A percentile compares a stretch with the other conserved stretches of the same genome.
phyloP scores from a whole-genome alignment of 2,888 invertebrate species.

The Hirtodrosophila confusa region DNA sequence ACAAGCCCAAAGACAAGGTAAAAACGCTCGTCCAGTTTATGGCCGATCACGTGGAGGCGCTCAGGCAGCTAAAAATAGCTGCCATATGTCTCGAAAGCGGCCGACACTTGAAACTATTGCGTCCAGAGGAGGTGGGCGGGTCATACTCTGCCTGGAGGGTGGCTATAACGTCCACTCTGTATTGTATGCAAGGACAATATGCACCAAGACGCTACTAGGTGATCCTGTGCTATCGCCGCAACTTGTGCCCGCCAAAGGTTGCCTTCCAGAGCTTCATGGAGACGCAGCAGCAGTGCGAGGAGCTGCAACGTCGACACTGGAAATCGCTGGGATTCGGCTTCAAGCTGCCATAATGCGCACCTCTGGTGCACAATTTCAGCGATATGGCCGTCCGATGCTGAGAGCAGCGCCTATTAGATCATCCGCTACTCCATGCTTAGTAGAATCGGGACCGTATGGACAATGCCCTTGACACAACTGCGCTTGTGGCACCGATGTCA shows the following conservation, averaged over 20 bases:
- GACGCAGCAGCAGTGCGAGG: constrained; percentile 89
- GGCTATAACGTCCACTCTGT: constrained; percentile 94
- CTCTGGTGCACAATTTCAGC: no score
- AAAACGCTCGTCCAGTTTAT: constrained; percentile 86
- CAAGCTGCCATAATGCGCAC: constrained; percentile 85
- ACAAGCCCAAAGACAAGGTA: constrained; percentile 82
- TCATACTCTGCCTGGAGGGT: constrained; percentile 94
- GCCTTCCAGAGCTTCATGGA: constrained; percentile 84
- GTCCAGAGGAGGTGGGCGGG: constrained; percentile 88
- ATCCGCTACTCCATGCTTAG: constrained; percentile 88
- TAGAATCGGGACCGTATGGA: constrained; percentile 89
- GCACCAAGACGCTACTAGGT: constrained; percentile 93
- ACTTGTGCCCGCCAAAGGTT: constrained; percentile 65
- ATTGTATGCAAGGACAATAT: constrained; percentile 90
- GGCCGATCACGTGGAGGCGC: constrained; percentile 87
- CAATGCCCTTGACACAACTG: constrained; percentile 87
- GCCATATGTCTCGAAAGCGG: constrained; percentile 91
- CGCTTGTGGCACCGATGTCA: constrained; percentile 45
- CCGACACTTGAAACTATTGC: constrained; percentile 88
- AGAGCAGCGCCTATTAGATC: constrained; percentile 90
- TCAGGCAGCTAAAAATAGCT: constrained; percentile 89
- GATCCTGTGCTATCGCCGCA: constrained; percentile 88
- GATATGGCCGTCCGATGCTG: no score
- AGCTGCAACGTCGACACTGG: constrained; percentile 90
- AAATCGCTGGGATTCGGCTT: constrained; percentile 87